Evolutionary conservation across 2,888 invertebrate genomes (phyloP).

Genomic region (Pollenia griseotomentosa): DNA sequence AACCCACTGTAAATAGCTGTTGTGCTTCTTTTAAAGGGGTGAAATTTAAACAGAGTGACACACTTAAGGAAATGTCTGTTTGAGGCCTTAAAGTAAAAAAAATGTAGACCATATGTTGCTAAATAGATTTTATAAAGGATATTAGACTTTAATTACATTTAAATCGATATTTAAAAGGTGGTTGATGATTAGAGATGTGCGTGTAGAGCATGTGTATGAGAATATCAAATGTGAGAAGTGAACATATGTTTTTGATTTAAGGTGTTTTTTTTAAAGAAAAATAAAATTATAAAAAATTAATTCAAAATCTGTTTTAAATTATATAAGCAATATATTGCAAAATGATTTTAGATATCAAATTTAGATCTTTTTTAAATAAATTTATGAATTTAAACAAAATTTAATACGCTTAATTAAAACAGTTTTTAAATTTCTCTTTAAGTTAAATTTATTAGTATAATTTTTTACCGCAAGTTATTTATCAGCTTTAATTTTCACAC

Average conservation of each 20-base stretch:
- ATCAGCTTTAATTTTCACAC: background rate
- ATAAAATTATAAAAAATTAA: too few relatives aligned
- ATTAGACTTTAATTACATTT: conserved; percentile 42
- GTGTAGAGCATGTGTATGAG: background rate
- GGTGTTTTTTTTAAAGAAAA: too few relatives aligned
- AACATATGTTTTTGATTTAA: conserved; percentile 39
- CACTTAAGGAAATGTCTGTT: background rate
- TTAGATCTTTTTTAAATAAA: too few relatives aligned
- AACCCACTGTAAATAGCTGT: too few relatives aligned
- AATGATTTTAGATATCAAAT: too few relatives aligned
- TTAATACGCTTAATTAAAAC: too few relatives aligned
- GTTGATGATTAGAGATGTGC: background rate
- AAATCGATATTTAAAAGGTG: conserved; percentile 55
- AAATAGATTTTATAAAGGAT: background rate
- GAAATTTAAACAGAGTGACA: conserved; percentile 8
- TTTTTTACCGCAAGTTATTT: background rate
- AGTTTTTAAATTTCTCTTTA: too few relatives aligned
- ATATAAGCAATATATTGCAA: too few relatives aligned
- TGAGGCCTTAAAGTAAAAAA: background rate
- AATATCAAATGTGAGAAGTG: conserved; percentile 12
- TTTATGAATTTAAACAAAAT: too few relatives aligned
- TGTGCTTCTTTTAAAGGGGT: background rate
- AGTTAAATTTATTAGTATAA: too few relatives aligned
- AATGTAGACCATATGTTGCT: background rate
- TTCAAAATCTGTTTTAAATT: too few relatives aligned